Conservation (phyloP, 2,113 vertebrate species). For the Sprattus sprattus region DNA sequence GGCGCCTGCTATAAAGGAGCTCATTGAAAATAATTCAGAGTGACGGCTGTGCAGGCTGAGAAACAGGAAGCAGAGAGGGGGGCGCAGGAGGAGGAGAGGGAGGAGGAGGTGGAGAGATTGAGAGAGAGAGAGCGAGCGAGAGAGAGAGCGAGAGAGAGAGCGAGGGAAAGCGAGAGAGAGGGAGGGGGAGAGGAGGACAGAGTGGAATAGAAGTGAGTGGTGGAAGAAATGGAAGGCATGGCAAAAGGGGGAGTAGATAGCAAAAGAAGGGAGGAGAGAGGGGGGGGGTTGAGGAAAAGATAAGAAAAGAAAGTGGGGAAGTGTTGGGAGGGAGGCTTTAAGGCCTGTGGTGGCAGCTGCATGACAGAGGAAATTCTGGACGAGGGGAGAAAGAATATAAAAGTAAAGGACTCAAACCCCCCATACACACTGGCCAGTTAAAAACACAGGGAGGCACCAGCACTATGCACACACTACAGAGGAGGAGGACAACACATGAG, state of each 20-base stretch:
- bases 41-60: conserved; percentile 83
- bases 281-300: conserved; percentile 58
- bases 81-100: conserved; percentile 24
- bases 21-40: conserved; percentile 95
- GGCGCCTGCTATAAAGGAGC: conserved; percentile 88
- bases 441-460: not conserved
- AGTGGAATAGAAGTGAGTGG: conserved; percentile 14
- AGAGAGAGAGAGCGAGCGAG: conserved; percentile 18
- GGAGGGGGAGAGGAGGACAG: conserved; percentile 20
- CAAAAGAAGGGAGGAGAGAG: conserved; percentile 41
- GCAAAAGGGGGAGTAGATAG: conserved; percentile 28
- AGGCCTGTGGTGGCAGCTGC: conserved; percentile 30
- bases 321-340: conserved; percentile 50
- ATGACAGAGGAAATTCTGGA: conserved; percentile 20
- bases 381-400: conserved; percentile 24
- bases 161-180: conserved; percentile 21
- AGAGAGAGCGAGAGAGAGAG: conserved; percentile 24
- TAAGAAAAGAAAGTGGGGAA: conserved; percentile 56
- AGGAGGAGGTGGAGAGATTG: conserved; percentile 21
- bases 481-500: not conserved
- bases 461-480: conserved; percentile 21
- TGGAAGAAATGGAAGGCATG: conserved; percentile 28
- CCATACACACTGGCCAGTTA: conserved; percentile 1
- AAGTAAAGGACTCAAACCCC: conserved; percentile 28
- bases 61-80: conserved; percentile 54